Evolutionary conservation across 2,888 invertebrate species (phyloP).

Genomic region (Pseudococcus jackbeardsleyi): DNA sequence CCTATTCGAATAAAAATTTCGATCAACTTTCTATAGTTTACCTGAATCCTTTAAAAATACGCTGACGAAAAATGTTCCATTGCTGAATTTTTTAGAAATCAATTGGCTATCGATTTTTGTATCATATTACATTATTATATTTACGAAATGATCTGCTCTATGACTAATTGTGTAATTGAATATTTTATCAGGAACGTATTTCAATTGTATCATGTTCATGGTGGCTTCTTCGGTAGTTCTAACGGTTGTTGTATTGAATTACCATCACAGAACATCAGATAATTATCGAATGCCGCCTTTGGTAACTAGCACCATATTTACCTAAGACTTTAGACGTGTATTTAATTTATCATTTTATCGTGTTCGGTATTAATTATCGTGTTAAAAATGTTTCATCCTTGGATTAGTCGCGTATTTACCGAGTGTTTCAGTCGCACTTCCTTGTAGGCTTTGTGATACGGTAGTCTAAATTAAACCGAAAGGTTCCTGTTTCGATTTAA

Average conservation of each 20-base stretch:
- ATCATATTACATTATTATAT: background rate
- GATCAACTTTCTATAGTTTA: background rate
- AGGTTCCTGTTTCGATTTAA: background rate
- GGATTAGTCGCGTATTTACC: background rate
- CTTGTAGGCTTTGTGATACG: background rate
- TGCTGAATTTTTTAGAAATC: background rate
- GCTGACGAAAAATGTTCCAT: background rate
- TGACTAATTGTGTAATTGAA: slow-evolving; percentile 49
- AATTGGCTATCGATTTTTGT: slow-evolving; percentile 26
- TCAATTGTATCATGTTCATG: slow-evolving; percentile 99
- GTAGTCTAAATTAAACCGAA: background rate
- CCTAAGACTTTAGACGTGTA: background rate
- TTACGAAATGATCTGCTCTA: background rate
- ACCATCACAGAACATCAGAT: slow-evolving; percentile 96
- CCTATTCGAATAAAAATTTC: background rate
- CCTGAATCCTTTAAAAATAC: background rate
- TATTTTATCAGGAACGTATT: slow-evolving; percentile 87
- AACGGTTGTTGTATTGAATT: slow-evolving; percentile 96
- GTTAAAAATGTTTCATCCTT: background rate
- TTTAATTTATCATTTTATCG: slow-evolving; percentile 4
- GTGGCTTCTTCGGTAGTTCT: slow-evolving; percentile 97
- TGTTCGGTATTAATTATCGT: background rate
- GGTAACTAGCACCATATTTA: slow-evolving; percentile 76
- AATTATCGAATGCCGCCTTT: slow-evolving; percentile 97
- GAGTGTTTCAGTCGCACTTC: background rate